Evolutionary conservation across 1,140 invertebrate species (phyloP).

Genomic region (Doryteuthis pealeii): DNA sequence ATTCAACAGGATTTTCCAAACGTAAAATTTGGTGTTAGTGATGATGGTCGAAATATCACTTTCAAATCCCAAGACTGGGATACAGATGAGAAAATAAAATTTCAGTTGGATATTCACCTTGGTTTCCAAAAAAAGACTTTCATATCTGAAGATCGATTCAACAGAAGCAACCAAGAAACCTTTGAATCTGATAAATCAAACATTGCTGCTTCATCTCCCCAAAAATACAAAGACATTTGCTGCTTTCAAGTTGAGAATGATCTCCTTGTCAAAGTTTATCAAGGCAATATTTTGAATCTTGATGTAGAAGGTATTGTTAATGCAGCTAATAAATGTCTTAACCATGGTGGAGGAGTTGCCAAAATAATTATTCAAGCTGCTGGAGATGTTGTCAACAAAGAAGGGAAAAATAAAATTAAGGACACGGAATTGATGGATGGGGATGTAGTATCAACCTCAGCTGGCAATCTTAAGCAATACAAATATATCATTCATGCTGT

Average conservation of each 20-base stretch:
- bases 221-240: too few species aligned
- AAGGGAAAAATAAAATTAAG: constrained; percentile 29
- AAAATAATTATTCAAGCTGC: constrained; percentile 69
- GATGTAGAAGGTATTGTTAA: constrained; percentile 89
- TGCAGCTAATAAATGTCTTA: constrained; percentile 77
- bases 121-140: too few species aligned
- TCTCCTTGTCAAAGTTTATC: constrained; percentile 31
- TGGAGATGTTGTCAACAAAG: constrained; percentile 25
- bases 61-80: too few species aligned
- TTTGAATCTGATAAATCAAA: too few species aligned
- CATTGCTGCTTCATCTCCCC: too few species aligned
- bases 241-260: not conserved
- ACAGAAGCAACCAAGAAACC: too few species aligned
- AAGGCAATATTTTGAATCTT: constrained; percentile 80
- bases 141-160: too few species aligned
- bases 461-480: constrained; percentile 29
- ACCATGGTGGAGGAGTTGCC: constrained; percentile 82
- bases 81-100: too few species aligned
- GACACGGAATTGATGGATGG: constrained; percentile 22
- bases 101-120: too few species aligned
- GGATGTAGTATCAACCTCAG: constrained; percentile 27
- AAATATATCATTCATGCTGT: constrained; percentile 38
- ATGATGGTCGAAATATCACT: too few species aligned
- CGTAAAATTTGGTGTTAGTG: too few species aligned
- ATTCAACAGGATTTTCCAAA: too few species aligned